Percentiles rank a stretch among this genome's conserved stretches.
Evolutionary conservation across 2,113 vertebrate genomes (phyloP).

Genomic region (Heliornis fulica): DNA sequence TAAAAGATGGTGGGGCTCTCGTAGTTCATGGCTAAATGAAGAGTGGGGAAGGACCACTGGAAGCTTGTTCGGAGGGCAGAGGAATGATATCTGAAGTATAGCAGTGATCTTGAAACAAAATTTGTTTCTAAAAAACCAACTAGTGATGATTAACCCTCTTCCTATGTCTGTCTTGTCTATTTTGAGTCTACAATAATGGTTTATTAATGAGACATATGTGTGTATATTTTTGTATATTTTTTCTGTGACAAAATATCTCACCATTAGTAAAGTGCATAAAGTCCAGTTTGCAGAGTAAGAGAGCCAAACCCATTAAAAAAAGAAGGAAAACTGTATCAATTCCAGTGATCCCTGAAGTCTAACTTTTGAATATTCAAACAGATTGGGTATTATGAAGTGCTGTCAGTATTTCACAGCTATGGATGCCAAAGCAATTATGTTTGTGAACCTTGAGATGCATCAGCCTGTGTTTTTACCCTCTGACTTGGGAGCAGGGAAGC

Average conservation of each 20-base stretch:
- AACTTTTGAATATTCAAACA: conserved; percentile 52
- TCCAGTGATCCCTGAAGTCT: conserved; percentile 13
- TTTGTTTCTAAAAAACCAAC: not conserved
- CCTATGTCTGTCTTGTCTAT: not conserved
- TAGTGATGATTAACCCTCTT: not conserved
- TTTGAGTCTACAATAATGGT: not conserved
- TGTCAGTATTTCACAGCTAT: conserved; percentile 46
- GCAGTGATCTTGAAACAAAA: not conserved
- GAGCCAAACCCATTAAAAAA: not conserved
- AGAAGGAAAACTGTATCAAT: not conserved
- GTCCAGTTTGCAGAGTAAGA: not conserved
- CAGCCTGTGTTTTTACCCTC: not conserved
- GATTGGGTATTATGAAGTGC: not conserved
- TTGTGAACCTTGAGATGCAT: conserved; percentile 29
- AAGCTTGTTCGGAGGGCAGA: not conserved
- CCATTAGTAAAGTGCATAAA: not conserved
- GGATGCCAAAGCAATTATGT: conserved; percentile 59
- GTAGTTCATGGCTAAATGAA: not conserved
- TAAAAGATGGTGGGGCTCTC: not conserved
- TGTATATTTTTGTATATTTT: not conserved
- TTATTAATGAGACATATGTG: not conserved
- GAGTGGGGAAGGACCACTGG: fast-evolving
- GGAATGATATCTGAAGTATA: not conserved
- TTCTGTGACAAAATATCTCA: not conserved
- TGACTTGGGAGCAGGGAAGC: conserved; percentile 28